These are phyloP conservation scores for Drosophila pachea DNA, from an alignment of 1,140 invertebrate species.

Conservation along the genomic window DNA sequence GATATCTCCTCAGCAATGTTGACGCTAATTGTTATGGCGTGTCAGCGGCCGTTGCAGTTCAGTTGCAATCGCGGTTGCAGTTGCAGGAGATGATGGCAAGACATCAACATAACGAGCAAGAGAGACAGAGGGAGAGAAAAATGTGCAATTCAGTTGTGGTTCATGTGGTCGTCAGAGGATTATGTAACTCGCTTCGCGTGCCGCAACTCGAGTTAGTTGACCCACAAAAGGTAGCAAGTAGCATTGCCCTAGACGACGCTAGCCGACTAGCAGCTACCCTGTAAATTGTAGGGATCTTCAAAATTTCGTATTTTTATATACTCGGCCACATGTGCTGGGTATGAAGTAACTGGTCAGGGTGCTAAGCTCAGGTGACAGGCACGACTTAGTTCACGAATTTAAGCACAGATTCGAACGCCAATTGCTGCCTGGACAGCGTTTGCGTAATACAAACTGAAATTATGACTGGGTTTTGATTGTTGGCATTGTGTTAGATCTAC, in stretches of 20 bases:
- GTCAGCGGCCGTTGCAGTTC: too few relatives aligned
- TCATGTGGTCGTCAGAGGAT: slow-evolving; percentile 22
- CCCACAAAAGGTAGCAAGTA: background rate
- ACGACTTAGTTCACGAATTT: background rate
- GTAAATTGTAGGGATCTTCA: background rate
- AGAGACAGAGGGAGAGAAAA: background rate
- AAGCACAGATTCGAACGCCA: background rate
- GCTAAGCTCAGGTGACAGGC: background rate
- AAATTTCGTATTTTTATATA: too few relatives aligned
- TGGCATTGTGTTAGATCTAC: background rate
- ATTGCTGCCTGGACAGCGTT: background rate
- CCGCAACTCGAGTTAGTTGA: slow-evolving; percentile 25
- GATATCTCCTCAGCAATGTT: slow-evolving; percentile 64
- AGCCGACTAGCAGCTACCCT: background rate
- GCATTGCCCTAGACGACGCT: background rate
- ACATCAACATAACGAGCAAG: background rate
- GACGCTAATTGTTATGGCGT: slow-evolving; percentile 31
- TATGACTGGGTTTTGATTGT: slow-evolving; percentile 11
- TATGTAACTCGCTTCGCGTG: slow-evolving; percentile 38
- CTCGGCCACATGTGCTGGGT: too few relatives aligned
- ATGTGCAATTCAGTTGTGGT: slow-evolving; percentile 19
- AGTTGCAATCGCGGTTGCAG: slow-evolving; percentile 21
- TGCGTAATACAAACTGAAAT: too few relatives aligned
- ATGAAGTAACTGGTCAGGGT: background rate
- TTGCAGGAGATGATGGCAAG: slow-evolving; percentile 1